Percentiles rank a stretch among this genome's conserved stretches.
These are phyloP conservation scores for Lordiphosa andalusiaca DNA, from an alignment of 2,888 invertebrate species.

Conservation along the genomic window DNA sequence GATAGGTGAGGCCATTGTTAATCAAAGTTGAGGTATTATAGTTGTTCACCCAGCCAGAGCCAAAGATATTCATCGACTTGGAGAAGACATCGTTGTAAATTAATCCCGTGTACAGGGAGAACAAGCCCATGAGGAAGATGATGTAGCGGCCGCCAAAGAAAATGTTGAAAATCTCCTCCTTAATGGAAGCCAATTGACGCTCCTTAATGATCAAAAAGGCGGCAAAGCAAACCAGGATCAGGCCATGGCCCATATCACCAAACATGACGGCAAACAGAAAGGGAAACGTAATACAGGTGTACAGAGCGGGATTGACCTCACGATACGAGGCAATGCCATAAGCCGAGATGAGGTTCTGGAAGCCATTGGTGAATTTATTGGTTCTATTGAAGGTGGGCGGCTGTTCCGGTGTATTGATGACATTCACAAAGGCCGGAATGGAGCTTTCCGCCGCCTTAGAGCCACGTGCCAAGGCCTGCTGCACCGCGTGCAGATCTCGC, in stretches of 20 bases:
- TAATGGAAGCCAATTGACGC: slow-evolving; percentile 85
- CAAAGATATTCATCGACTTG: slow-evolving; percentile 96
- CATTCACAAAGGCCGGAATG: slow-evolving; percentile 95
- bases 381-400: slow-evolving; percentile 96
- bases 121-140: slow-evolving; percentile 96
- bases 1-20: slow-evolving; percentile 13
- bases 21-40: slow-evolving; percentile 81
- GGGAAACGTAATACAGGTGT: slow-evolving; percentile 95
- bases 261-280: slow-evolving; percentile 98
- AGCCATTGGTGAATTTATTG: slow-evolving; percentile 95
- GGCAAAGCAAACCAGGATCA: slow-evolving; percentile 90
- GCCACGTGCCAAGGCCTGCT: slow-evolving; percentile 89
- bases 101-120: slow-evolving; percentile 98
- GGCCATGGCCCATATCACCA: slow-evolving; percentile 95
- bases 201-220: slow-evolving; percentile 90
- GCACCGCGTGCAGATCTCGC: slow-evolving; percentile 86
- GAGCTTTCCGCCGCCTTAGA: slow-evolving; percentile 92
- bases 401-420: slow-evolving; percentile 88
- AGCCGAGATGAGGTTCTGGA: slow-evolving; percentile 95
- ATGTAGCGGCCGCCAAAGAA: slow-evolving; percentile 99
- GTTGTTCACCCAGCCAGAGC: slow-evolving; percentile 88
- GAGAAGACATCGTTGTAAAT: slow-evolving; percentile 99
- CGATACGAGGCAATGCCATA: slow-evolving; percentile 96
- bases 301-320: slow-evolving; percentile 94
- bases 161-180: slow-evolving; percentile 95